Evolutionary conservation across 2,113 vertebrate genomes (phyloP).

Genomic region (Lasiurus borealis): DNA sequence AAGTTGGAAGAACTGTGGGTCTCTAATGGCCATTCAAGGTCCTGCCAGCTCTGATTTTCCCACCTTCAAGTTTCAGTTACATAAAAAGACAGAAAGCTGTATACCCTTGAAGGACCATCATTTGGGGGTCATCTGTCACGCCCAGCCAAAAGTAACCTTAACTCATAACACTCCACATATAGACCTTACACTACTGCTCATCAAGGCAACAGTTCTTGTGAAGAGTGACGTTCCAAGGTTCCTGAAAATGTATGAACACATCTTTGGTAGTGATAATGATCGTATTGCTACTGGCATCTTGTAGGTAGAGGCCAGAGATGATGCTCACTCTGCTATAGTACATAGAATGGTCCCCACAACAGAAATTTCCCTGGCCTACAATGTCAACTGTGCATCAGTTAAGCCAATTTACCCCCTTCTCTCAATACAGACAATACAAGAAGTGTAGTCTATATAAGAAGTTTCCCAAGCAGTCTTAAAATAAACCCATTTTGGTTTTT

Average conservation of each 20-base stretch:
- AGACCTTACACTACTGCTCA: background rate
- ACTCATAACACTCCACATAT: background rate
- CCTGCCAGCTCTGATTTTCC: background rate
- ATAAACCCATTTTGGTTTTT: background rate
- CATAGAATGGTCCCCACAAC: background rate
- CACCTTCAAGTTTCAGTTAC: background rate
- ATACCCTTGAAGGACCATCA: background rate
- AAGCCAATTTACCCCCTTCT: rapidly evolving
- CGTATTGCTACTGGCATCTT: background rate
- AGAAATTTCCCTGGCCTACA: background rate
- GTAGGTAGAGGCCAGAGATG: background rate
- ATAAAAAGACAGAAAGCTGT: background rate
- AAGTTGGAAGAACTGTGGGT: background rate
- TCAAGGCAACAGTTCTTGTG: background rate
- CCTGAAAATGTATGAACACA: background rate
- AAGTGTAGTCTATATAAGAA: background rate
- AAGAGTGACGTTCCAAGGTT: background rate
- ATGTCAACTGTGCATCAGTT: background rate
- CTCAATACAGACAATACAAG: background rate
- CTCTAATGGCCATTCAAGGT: background rate
- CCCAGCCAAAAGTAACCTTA: background rate
- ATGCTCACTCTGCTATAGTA: rapidly evolving
- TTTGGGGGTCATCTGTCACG: background rate
- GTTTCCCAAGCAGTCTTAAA: background rate
- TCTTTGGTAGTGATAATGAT: background rate